phyloP scores from a whole-genome alignment of 1,140 invertebrate species.

The Cheumatopsyche charites region DNA sequence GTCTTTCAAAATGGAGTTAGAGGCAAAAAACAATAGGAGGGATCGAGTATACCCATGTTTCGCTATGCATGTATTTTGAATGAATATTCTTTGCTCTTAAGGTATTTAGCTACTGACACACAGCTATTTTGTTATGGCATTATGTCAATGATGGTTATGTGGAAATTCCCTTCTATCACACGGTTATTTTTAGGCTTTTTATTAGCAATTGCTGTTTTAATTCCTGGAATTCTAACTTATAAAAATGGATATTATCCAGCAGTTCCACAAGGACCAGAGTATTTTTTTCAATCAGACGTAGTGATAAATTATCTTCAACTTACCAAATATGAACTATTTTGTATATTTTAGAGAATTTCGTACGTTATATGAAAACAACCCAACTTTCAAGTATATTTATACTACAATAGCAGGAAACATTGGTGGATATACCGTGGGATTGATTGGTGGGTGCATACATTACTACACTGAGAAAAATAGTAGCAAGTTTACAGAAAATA shows the following conservation, averaged over 20 bases:
- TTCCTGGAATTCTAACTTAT: slow-evolving; percentile 53
- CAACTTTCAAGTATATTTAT: slow-evolving; percentile 55
- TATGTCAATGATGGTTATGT: slow-evolving; percentile 51
- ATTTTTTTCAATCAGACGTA: slow-evolving; percentile 45
- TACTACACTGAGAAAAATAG: slow-evolving; percentile 55
- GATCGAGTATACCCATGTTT: too few species aligned
- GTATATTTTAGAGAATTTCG: slow-evolving; percentile 52
- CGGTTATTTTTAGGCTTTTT: slow-evolving; percentile 44
- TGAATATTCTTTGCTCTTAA: slow-evolving; percentile 45
- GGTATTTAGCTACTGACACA: slow-evolving; percentile 57
- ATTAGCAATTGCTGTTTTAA: slow-evolving; percentile 49
- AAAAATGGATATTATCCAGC: slow-evolving; percentile 52
- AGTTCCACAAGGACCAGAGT: slow-evolving; percentile 56
- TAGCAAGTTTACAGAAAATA: slow-evolving; percentile 35
- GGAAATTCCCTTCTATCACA: slow-evolving; percentile 46
- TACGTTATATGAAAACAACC: slow-evolving; percentile 50
- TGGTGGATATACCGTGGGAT: slow-evolving; percentile 53
- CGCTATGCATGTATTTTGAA: neutral
- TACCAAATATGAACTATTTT: neutral
- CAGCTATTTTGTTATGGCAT: slow-evolving; percentile 55
- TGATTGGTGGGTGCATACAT: slow-evolving; percentile 53
- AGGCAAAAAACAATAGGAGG: too few species aligned
- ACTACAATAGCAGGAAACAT: slow-evolving; percentile 54
- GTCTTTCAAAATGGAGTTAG: too few species aligned
- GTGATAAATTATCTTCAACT: neutral